phyloP scores from a whole-genome alignment of 2,888 invertebrate species.

The Athalia cordata region DNA sequence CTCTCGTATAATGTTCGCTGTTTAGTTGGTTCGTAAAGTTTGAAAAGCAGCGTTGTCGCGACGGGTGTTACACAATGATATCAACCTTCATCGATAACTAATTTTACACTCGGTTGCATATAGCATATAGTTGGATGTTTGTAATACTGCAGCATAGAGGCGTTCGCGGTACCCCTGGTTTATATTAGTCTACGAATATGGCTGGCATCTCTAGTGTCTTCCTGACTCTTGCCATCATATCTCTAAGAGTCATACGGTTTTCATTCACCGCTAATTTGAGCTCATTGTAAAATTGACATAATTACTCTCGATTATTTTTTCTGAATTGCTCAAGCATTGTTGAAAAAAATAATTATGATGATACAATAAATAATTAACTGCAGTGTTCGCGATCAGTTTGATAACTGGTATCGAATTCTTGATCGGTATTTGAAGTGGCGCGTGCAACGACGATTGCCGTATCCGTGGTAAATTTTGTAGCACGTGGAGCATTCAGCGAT shows the following conservation, averaged over 20 bases:
- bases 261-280: too few species aligned
- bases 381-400: too few species aligned
- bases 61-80: conserved; percentile 59
- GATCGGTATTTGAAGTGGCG: too few species aligned
- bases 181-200: conserved; percentile 70
- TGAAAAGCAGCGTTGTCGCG: neutral
- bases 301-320: too few species aligned
- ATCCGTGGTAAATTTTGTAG: neutral
- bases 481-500: neutral
- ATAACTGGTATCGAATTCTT: too few species aligned
- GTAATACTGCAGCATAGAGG: conserved; percentile 12
- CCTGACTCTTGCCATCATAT: conserved; percentile 52
- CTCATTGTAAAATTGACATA: too few species aligned
- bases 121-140: conserved; percentile 9
- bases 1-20: too few species aligned
- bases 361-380: too few species aligned
- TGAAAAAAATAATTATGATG: too few species aligned
- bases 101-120: conserved; percentile 63
- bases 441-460: too few species aligned
- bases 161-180: conserved; percentile 53
- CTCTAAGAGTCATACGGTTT: neutral
- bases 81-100: conserved; percentile 67
- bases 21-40: too few species aligned
- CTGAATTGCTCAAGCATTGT: too few species aligned
- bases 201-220: conserved; percentile 66